Evolutionary conservation across 2,797 vertebrate species (phyloP).

Genomic region (Heliangelus exortis): DNA sequence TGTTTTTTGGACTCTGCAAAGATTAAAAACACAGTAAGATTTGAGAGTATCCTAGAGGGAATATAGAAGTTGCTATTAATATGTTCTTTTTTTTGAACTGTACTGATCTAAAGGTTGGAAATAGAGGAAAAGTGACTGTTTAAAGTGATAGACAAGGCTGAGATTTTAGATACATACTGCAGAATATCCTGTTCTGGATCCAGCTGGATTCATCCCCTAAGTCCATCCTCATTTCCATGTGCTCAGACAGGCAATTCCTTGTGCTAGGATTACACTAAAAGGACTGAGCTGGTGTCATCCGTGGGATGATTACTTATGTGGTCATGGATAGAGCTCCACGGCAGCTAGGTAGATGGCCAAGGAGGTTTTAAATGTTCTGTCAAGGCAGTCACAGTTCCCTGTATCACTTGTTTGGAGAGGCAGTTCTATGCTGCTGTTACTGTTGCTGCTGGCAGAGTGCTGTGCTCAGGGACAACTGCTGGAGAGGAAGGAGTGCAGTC

Average conservation of each 20-base stretch:
- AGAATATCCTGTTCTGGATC: not conserved
- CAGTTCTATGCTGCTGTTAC: rapidly evolving
- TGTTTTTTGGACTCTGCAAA: constrained; percentile 66
- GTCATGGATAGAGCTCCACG: not conserved
- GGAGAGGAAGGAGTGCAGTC: not conserved
- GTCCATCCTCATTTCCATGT: not conserved
- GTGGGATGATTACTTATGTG: not conserved
- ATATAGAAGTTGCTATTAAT: constrained; percentile 70
- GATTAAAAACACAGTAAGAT: constrained; percentile 76
- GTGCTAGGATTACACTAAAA: not conserved
- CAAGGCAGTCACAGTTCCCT: not conserved
- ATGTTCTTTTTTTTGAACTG: constrained; percentile 64
- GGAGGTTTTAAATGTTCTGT: not conserved
- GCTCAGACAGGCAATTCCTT: not conserved
- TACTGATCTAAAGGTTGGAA: constrained; percentile 63
- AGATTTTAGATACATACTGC: constrained; percentile 4
- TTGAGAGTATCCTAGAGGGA: constrained; percentile 69
- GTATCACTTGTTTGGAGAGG: not conserved
- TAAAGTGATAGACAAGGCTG: constrained; percentile 53
- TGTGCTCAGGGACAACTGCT: not conserved
- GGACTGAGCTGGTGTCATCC: not conserved
- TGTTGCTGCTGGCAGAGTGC: not conserved
- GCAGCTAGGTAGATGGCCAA: not conserved
- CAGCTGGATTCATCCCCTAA: not conserved
- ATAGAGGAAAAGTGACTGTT: constrained; percentile 65